phyloP scores from a whole-genome alignment of 2,888 invertebrate genomes.

The Zygothrica quintamaculata region DNA sequence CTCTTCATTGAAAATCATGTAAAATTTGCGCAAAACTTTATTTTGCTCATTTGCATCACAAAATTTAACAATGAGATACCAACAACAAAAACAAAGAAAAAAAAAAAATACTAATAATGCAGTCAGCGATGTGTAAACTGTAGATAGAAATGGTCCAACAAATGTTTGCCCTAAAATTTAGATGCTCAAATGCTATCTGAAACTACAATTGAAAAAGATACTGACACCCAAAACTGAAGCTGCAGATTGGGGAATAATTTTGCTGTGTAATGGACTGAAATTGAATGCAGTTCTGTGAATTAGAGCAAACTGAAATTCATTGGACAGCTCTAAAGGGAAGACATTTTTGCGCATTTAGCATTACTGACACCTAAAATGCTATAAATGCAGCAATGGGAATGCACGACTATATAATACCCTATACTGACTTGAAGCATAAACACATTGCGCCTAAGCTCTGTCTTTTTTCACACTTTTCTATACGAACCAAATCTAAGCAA shows the following conservation, averaged over 20 bases:
- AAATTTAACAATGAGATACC: constrained; percentile 39
- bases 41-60: constrained; percentile 46
- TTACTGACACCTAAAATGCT: constrained; percentile 25
- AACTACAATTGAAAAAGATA: too few species aligned
- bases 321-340: not conserved
- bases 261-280: constrained; percentile 61
- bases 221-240: too few species aligned
- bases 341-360: constrained; percentile 25
- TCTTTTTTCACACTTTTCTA: too few species aligned
- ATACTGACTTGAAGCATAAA: too few species aligned
- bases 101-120: too few species aligned
- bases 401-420: too few species aligned
- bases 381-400: not conserved
- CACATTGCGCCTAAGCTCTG: too few species aligned
- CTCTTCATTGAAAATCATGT: not conserved
- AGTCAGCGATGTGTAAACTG: constrained; percentile 70
- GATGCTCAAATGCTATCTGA: not conserved
- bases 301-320: constrained; percentile 13
- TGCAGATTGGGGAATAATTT: constrained; percentile 9
- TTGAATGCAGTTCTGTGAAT: constrained; percentile 66
- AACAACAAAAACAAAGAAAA: too few species aligned
- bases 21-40: constrained; percentile 11
- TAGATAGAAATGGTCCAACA: constrained; percentile 63
- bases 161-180: constrained; percentile 26
- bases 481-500: constrained; percentile 17